Evolutionary conservation across 2,888 invertebrate species (phyloP), one percentile per base, ranked within the genome.

Genomic region (Leptopterna dolabrata): DNA sequence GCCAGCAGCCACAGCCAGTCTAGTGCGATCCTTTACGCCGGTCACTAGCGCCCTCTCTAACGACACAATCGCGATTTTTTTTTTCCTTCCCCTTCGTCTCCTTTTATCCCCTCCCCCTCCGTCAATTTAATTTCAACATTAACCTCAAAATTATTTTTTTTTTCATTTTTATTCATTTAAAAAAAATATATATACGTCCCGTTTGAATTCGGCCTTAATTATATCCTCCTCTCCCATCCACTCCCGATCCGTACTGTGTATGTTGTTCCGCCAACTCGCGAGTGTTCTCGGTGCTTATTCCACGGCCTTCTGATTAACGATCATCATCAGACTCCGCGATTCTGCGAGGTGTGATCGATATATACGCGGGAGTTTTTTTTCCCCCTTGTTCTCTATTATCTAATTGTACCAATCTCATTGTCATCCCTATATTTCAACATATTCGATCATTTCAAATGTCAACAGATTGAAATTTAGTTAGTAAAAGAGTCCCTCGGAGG

Each of bases 11-110:
- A 30, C 45, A 73, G 87, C 63, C 88, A 89, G 89, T 89, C 89
- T 89, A 86, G 88, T 88, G 88, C 88, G 88, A 86, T 88, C 89
- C 78, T 76, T 36, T 70, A 70, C 63, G 43, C 73, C 80, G 87
- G 76, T 27, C 73, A 70, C 83, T 83, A 36, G 83, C 81, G 81
- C 51, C n/a, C 29, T 13, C 16, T 71, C 36, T 45, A 43, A 45
- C 78, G 11, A 63, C 63, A 19, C 2, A 19, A 45, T 45, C n/a
- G 30, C 14, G 30, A 27, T 30, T 14, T 76, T 80, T 80, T 43
- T 45, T 80, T 80, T 80, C 47, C 80, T 19, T 29, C 27, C 51
- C 51, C 80, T 80, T 51, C 80, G 45, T 47, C 27, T 29, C 43
- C 47, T 27, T 47, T 29, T 36, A 2, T 9, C 24, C 78, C 47